phyloP scores from a whole-genome alignment of 2,888 invertebrate species.

The Laothoe populi region DNA sequence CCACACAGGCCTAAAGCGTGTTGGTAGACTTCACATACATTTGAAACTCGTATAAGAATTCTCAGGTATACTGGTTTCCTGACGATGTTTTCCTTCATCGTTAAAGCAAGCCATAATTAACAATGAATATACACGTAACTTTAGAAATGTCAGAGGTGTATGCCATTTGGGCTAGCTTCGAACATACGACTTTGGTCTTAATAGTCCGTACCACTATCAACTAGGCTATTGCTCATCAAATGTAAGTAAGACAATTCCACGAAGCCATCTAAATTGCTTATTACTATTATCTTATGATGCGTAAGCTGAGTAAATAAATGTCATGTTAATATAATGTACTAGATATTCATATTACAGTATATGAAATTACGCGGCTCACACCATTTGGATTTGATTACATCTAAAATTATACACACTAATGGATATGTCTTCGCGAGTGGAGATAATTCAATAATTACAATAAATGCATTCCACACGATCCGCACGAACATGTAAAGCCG shows the following conservation, averaged over 20 bases:
- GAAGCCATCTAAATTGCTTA: slow-evolving; percentile 1
- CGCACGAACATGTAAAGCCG: slow-evolving; percentile 45
- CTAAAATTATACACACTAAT: slow-evolving; percentile 47
- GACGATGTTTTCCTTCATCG: too few species aligned
- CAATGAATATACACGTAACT: too few species aligned
- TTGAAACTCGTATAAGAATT: too few species aligned
- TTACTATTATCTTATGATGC: not conserved
- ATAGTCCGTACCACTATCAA: too few species aligned
- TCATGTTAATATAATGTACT: not conserved
- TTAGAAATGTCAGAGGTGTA: too few species aligned
- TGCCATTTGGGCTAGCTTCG: too few species aligned
- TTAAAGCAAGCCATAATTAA: too few species aligned
- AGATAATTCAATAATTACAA: slow-evolving; percentile 50
- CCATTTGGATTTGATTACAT: slow-evolving; percentile 34
- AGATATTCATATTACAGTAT: slow-evolving; percentile 22
- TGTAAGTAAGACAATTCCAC: not conserved
- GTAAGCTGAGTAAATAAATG: not conserved
- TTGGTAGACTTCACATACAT: too few species aligned
- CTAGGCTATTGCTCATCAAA: not conserved
- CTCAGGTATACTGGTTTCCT: too few species aligned
- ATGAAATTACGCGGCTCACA: slow-evolving; percentile 31
- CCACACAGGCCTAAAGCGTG: too few species aligned
- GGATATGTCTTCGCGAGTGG: slow-evolving; percentile 51
- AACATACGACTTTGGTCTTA: too few species aligned
- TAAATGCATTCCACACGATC: slow-evolving; percentile 43